Conservation (phyloP, 2,113 vertebrate genomes). For the Aspidoscelis tigris region DNA sequence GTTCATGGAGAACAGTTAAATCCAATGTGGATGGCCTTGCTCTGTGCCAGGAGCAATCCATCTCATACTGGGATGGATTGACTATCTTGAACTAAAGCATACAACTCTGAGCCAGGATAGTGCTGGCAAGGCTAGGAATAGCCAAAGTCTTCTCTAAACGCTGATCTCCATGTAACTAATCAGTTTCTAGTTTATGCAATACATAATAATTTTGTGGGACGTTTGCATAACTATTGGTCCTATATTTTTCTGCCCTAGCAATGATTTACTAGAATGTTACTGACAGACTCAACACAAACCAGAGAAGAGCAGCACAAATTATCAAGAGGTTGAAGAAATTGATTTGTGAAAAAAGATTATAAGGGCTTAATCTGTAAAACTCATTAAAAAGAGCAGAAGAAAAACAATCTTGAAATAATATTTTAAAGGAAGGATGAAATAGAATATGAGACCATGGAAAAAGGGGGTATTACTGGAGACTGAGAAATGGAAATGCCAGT, state of each 20-base stretch:
- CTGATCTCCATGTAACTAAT: background rate
- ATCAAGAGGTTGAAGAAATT: slow-evolving; percentile 68
- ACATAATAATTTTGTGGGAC: background rate
- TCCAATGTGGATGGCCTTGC: too few relatives aligned
- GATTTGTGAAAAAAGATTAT: slow-evolving; percentile 73
- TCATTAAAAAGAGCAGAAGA: slow-evolving; percentile 67
- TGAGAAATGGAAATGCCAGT: background rate
- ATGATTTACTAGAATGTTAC: slow-evolving; percentile 64
- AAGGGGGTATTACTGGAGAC: background rate
- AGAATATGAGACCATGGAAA: background rate
- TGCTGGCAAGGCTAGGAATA: too few relatives aligned
- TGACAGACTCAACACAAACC: slow-evolving; percentile 66
- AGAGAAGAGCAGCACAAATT: slow-evolving; percentile 67
- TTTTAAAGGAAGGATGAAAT: slow-evolving; percentile 14
- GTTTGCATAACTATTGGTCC: slow-evolving; percentile 59
- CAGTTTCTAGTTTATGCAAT: slow-evolving; percentile 8
- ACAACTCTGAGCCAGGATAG: too few relatives aligned
- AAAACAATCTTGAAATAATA: slow-evolving; percentile 28
- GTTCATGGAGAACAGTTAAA: too few relatives aligned
- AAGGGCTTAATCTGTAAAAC: slow-evolving; percentile 70
- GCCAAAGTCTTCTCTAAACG: too few relatives aligned
- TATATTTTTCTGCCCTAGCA: slow-evolving; percentile 44
- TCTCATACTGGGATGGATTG: too few relatives aligned
- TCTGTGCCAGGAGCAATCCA: too few relatives aligned
- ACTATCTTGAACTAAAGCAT: too few relatives aligned